These are phyloP conservation scores for Umimayanthus chanpuru DNA, from an alignment of 92 coral and sea anemone species.

Conservation along the genomic window DNA sequence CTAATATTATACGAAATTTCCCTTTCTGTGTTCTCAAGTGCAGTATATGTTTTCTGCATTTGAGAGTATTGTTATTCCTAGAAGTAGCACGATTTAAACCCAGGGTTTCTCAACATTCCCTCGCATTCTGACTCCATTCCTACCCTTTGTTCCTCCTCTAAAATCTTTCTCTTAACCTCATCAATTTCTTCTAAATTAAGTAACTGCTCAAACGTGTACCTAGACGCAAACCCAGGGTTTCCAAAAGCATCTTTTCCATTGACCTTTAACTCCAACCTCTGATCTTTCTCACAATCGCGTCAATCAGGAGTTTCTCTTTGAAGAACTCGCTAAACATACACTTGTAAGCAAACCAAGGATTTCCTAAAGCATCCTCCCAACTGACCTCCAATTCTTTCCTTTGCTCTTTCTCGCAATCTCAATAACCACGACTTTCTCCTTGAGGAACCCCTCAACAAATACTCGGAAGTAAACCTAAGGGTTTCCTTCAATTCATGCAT, in stretches of 20 bases:
- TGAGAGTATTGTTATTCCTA: too few relatives aligned
- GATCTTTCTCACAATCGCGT: constrained; percentile 96
- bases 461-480: neutral
- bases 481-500: constrained; percentile 47
- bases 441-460: neutral
- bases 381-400: constrained; percentile 50
- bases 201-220: neutral
- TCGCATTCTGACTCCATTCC: neutral
- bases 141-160: constrained; percentile 95
- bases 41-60: neutral
- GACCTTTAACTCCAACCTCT: constrained; percentile 52
- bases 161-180: constrained; percentile 91
- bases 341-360: too few relatives aligned
- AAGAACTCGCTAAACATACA: neutral
- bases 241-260: neutral
- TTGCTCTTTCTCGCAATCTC: constrained; percentile 90
- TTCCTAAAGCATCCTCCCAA: too few relatives aligned
- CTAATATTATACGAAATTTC: too few relatives aligned
- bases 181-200: constrained; percentile 77
- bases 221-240: too few relatives aligned
- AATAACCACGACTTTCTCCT: constrained; percentile 91
- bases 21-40: neutral
- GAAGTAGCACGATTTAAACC: too few relatives aligned
- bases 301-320: constrained; percentile 87
- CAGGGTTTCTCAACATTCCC: neutral